Evolutionary conservation across 2,113 vertebrate genomes (phyloP).

Genomic region (Procavia capensis): DNA sequence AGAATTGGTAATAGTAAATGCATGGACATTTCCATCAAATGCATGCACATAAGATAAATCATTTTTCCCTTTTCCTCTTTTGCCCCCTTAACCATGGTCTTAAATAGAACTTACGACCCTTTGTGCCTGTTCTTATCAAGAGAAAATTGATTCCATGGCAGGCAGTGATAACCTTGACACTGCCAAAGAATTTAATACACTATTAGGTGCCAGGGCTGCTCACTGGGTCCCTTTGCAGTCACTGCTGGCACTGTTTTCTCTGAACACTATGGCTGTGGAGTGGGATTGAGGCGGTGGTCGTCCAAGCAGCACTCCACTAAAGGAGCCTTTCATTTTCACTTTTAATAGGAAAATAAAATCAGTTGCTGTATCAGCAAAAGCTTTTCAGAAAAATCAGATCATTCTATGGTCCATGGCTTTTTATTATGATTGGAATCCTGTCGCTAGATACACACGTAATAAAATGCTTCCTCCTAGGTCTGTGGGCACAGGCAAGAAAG

Average conservation of each 20-base stretch:
- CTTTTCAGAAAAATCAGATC: slow-evolving; percentile 72
- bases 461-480: slow-evolving; percentile 1
- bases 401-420: slow-evolving; percentile 64
- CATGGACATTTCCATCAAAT: slow-evolving; percentile 65
- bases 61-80: slow-evolving; percentile 54
- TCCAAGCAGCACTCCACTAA: slow-evolving; percentile 80
- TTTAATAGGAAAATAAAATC: slow-evolving; percentile 83
- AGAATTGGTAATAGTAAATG: slow-evolving; percentile 66
- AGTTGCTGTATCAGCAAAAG: slow-evolving; percentile 84
- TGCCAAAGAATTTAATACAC: slow-evolving; percentile 79
- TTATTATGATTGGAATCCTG: slow-evolving; percentile 66
- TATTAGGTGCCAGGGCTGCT: slow-evolving; percentile 67
- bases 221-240: slow-evolving; percentile 79
- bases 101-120: slow-evolving; percentile 69
- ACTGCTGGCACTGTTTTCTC: slow-evolving; percentile 66
- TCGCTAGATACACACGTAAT: slow-evolving; percentile 52
- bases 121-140: slow-evolving; percentile 76
- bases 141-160: slow-evolving; percentile 70
- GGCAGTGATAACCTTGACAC: slow-evolving; percentile 71
- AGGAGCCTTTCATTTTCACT: slow-evolving; percentile 79
- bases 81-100: slow-evolving; percentile 62
- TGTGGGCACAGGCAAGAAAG: slow-evolving; percentile 12
- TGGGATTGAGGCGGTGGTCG: slow-evolving; percentile 43
- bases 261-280: slow-evolving; percentile 78
- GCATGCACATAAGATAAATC: slow-evolving; percentile 61